A percentile compares a stretch with the other conserved stretches of the same genome.
phyloP scores from a whole-genome alignment of 2,113 vertebrate genomes.

The Tyrannus savana region DNA sequence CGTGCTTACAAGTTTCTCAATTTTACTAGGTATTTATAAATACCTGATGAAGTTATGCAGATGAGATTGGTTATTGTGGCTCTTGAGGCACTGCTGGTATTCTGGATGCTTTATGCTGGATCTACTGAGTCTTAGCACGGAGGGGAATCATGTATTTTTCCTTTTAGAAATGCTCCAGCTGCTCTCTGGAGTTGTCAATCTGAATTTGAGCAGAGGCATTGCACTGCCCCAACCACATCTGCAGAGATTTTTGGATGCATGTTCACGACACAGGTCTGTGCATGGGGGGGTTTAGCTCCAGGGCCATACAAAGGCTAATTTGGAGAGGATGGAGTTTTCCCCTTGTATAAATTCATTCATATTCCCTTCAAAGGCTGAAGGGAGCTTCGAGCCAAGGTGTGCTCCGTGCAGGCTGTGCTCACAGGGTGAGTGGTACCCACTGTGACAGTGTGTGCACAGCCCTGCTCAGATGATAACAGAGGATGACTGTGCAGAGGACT shows the following conservation, averaged over 20 bases:
- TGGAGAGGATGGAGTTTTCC: not conserved
- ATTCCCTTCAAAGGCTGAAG: not conserved
- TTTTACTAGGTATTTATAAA: not conserved
- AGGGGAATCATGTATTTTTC: not conserved
- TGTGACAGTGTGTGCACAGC: not conserved
- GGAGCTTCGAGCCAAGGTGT: not conserved
- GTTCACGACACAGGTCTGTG: not conserved
- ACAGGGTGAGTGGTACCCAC: not conserved
- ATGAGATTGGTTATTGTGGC: not conserved
- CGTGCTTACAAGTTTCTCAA: not conserved
- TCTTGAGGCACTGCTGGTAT: not conserved
- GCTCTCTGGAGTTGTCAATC: not conserved
- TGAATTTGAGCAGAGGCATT: not conserved
- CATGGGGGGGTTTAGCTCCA: not conserved
- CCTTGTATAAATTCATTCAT: not conserved
- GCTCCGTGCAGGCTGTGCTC: not conserved
- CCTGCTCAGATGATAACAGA: conserved; percentile 17
- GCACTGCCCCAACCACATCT: not conserved
- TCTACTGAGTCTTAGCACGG: not conserved
- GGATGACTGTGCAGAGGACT: not conserved
- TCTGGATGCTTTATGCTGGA: not conserved
- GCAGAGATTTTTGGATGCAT: not conserved
- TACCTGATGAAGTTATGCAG: not conserved
- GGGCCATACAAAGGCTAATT: not conserved
- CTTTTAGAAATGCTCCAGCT: not conserved